phyloP scores from a whole-genome alignment of 35 echinoderm and acorn worm genomes.

The Heliocidaris erythrogramma region DNA sequence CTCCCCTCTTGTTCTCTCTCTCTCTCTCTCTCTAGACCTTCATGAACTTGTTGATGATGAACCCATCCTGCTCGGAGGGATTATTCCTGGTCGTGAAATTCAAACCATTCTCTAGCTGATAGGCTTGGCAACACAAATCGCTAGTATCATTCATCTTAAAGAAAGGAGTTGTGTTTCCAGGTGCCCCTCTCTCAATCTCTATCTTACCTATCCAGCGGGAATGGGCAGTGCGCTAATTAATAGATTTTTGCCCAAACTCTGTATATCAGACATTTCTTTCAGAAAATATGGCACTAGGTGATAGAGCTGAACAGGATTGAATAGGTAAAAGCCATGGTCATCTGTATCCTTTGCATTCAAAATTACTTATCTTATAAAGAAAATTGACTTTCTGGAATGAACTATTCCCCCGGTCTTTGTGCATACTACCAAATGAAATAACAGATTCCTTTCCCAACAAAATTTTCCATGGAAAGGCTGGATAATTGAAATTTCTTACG shows the following conservation, averaged over 20 bases:
- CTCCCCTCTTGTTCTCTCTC: background rate
- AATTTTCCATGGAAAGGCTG: too few species aligned
- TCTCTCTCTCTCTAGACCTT: background rate
- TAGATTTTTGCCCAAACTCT: background rate
- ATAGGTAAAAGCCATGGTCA: too few species aligned
- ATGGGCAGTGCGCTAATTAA: slow-evolving; percentile 10
- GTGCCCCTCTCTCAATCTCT: background rate
- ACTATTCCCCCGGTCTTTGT: too few species aligned
- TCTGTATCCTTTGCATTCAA: too few species aligned
- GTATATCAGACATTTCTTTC: background rate
- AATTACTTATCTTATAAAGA: too few species aligned
- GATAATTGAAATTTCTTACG: too few species aligned
- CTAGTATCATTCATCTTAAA: background rate
- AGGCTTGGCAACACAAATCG: slow-evolving; percentile 15
- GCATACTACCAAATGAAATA: too few species aligned
- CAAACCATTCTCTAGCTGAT: slow-evolving; percentile 2
- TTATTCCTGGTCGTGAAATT: background rate
- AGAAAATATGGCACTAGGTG: background rate
- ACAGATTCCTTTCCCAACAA: too few species aligned
- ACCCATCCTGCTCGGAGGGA: background rate
- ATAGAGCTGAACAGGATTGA: background rate
- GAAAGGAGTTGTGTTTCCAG: background rate
- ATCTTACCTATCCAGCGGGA: background rate
- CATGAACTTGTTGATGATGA: slow-evolving; percentile 11
- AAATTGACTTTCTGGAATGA: too few species aligned